Evolutionary conservation across 2,797 vertebrate species (phyloP).

Genomic region (Alectoris magna): DNA sequence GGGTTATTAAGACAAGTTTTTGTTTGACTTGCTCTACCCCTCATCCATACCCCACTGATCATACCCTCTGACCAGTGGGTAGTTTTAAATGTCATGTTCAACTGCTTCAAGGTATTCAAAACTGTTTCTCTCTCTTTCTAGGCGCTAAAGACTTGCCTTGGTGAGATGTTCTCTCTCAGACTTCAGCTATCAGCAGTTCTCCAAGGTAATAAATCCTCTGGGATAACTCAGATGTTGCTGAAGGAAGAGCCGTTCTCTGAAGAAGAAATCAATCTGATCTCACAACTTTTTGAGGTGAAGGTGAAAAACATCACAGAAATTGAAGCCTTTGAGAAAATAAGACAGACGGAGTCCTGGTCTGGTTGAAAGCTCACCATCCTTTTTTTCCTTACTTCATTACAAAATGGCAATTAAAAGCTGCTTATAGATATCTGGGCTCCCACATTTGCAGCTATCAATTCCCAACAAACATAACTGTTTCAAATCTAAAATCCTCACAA

Average conservation of each 20-base stretch:
- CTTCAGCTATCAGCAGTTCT: conserved; percentile 53
- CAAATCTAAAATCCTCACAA: not conserved
- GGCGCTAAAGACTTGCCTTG: conserved; percentile 84
- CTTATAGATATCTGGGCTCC: not conserved
- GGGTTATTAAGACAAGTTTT: not conserved
- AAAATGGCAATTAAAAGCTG: not conserved
- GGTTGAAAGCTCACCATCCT: not conserved
- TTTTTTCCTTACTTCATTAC: not conserved
- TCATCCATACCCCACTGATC: too few relatives aligned
- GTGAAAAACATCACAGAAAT: conserved; percentile 44
- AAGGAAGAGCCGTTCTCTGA: conserved; percentile 33
- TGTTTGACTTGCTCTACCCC: not conserved
- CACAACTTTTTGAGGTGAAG: conserved; percentile 73
- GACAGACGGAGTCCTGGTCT: not conserved
- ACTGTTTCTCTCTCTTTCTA: conserved; percentile 24
- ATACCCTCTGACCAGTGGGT: not conserved
- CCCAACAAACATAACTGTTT: not conserved
- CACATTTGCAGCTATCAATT: not conserved
- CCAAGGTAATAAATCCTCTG: conserved; percentile 1
- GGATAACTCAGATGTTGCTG: not conserved
- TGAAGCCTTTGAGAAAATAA: conserved; percentile 77
- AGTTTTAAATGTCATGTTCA: not conserved
- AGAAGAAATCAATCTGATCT: conserved; percentile 49
- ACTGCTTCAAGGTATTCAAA: not conserved
- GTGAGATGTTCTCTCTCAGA: conserved; percentile 79